Evolutionary conservation across 1,140 invertebrate species (phyloP).

Genomic region (Drosophila quadrilineata): DNA sequence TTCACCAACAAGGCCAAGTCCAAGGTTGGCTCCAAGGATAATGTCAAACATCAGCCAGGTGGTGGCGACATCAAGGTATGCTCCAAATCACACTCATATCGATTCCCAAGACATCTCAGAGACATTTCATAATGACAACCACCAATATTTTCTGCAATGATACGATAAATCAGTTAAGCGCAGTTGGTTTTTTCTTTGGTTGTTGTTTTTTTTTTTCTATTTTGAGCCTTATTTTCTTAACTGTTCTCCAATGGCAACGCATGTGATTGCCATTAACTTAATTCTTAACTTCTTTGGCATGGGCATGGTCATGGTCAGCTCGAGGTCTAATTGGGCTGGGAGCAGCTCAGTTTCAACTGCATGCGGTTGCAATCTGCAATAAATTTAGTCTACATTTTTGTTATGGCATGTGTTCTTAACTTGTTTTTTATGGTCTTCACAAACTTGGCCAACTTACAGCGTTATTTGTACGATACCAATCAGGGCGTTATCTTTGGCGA

Average conservation of each 20-base stretch:
- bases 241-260: slow-evolving; percentile 24
- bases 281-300: slow-evolving; percentile 17
- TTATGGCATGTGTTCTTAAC: slow-evolving; percentile 53
- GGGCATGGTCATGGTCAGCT: slow-evolving; percentile 34
- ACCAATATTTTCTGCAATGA: not conserved
- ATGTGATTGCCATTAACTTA: slow-evolving; percentile 17
- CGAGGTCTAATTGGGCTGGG: not conserved
- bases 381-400: slow-evolving; percentile 24
- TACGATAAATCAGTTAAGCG: not conserved
- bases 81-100: not conserved
- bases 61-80: slow-evolving; percentile 94
- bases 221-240: not conserved
- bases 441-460: slow-evolving; percentile 50
- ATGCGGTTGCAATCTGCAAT: slow-evolving; percentile 29
- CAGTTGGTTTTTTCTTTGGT: slow-evolving; percentile 6
- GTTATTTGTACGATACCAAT: slow-evolving; percentile 29
- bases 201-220: not conserved
- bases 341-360: slow-evolving; percentile 23
- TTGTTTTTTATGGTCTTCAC: slow-evolving; percentile 14
- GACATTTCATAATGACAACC: slow-evolving; percentile 19
- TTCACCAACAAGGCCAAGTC: slow-evolving; percentile 95
- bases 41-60: slow-evolving; percentile 86
- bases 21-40: slow-evolving; percentile 96
- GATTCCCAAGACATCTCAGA: slow-evolving; percentile 19
- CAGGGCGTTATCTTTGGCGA: slow-evolving; percentile 66